These are phyloP conservation scores for Drosophila mimetica DNA, from an alignment of 2,888 invertebrate species.

Conservation along the genomic window DNA sequence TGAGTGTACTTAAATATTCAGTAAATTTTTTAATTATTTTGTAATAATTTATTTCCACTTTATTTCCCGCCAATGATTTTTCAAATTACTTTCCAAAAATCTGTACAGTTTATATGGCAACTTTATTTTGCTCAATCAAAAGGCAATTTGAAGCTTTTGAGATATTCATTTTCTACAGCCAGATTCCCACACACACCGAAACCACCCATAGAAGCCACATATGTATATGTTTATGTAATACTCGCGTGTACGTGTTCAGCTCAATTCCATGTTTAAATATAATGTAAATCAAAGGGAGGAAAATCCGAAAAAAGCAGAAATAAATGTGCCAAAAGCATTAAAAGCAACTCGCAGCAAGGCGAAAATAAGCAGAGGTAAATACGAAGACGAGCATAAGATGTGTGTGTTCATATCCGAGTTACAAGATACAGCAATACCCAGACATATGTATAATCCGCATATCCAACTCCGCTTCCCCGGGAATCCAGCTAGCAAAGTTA, in stretches of 20 bases:
- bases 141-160: neutral
- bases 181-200: constrained; percentile 2
- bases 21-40: too few relatives aligned
- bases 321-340: constrained; percentile 67
- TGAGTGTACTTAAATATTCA: too few relatives aligned
- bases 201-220: constrained; percentile 8
- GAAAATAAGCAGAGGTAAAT: constrained; percentile 24
- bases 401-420: constrained; percentile 48
- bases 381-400: constrained; percentile 21
- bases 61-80: neutral
- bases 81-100: neutral
- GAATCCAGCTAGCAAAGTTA: constrained; percentile 4
- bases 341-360: constrained; percentile 27
- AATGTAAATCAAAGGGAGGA: constrained; percentile 50
- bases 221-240: constrained; percentile 10
- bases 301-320: constrained; percentile 18
- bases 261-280: constrained; percentile 50
- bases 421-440: constrained; percentile 22
- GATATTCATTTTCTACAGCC: neutral
- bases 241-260: constrained; percentile 36
- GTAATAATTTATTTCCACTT: neutral
- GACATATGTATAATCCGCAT: constrained; percentile 42
- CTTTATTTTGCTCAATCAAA: neutral
- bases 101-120: neutral
- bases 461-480: constrained; percentile 7